phyloP scores from a whole-genome alignment of 2,888 invertebrate genomes.

The Oscheius myriophilus region DNA sequence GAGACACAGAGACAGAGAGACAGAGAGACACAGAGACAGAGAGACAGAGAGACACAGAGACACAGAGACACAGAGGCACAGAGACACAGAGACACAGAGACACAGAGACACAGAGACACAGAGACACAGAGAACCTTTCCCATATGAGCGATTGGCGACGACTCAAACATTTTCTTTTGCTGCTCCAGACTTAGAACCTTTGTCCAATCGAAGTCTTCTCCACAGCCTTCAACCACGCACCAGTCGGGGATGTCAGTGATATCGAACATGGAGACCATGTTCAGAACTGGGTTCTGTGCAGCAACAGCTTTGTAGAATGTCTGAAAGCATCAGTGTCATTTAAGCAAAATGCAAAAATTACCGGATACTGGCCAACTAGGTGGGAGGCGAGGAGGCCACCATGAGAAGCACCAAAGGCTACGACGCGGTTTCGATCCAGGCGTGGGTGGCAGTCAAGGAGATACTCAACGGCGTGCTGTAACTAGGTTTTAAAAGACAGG shows the following conservation, averaged over 20 bases:
- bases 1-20: slow-evolving; percentile 2
- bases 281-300: slow-evolving; percentile 84
- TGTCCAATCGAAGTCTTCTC: slow-evolving; percentile 54
- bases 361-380: slow-evolving; percentile 84
- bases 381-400: slow-evolving; percentile 88
- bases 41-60: neutral
- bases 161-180: slow-evolving; percentile 50
- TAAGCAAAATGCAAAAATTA: slow-evolving; percentile 70
- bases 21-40: neutral
- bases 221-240: slow-evolving; percentile 74
- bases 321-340: slow-evolving; percentile 54
- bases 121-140: slow-evolving; percentile 44
- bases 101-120: neutral
- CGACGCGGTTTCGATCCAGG: slow-evolving; percentile 77
- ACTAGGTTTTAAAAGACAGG: too few species aligned
- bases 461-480: slow-evolving; percentile 58
- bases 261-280: slow-evolving; percentile 80
- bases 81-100: too few species aligned
- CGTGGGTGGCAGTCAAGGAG: slow-evolving; percentile 50
- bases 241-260: slow-evolving; percentile 87
- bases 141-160: slow-evolving; percentile 63
- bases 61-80: slow-evolving; percentile 4
- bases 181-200: slow-evolving; percentile 44
- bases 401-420: slow-evolving; percentile 86
- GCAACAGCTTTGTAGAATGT: slow-evolving; percentile 80